Conservation (phyloP, 2,113 vertebrate genomes). For the Corapipo altera region DNA sequence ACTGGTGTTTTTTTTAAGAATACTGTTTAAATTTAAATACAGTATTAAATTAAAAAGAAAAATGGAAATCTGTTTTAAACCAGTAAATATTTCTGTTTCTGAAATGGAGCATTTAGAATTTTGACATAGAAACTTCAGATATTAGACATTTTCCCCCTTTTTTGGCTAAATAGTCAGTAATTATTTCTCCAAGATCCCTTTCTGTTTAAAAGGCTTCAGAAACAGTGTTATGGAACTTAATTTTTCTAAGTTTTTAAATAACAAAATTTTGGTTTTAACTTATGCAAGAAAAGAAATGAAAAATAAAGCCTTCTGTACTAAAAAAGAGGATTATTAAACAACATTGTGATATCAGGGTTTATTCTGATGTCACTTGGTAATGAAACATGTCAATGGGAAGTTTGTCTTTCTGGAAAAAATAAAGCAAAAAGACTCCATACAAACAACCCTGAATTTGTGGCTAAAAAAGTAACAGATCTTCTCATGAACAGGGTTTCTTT, state of each 20-base stretch:
- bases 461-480: neutral
- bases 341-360: neutral
- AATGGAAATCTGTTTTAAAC: neutral
- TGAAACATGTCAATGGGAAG: neutral
- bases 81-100: neutral
- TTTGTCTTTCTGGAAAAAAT: neutral
- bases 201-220: neutral
- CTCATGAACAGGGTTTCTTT: neutral
- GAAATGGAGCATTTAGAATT: neutral
- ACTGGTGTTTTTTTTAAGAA: neutral
- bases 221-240: neutral
- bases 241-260: neutral
- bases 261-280: neutral
- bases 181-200: neutral
- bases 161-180: neutral
- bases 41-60: neutral
- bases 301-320: neutral
- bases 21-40: neutral
- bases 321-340: neutral
- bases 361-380: neutral
- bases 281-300: neutral
- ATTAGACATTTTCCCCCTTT: rapidly evolving
- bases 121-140: neutral
- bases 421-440: rapidly evolving
- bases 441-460: neutral